phyloP scores from a whole-genome alignment of 2,113 vertebrate genomes.

The Perca fluviatilis region DNA sequence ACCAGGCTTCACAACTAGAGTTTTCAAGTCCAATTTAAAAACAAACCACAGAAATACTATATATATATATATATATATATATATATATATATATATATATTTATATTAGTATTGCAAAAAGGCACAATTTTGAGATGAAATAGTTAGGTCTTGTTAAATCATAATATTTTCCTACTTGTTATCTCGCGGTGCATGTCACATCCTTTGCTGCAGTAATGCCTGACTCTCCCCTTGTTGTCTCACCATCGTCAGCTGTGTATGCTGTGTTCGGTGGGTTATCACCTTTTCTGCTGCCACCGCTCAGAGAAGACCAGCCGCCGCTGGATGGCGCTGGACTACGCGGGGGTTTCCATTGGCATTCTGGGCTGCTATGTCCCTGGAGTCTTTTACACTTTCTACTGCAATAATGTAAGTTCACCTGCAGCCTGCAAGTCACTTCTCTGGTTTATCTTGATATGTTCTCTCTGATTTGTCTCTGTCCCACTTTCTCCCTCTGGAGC shows the following conservation, averaged over 20 bases:
- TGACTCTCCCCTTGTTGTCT: not conserved
- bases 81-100: too few relatives aligned
- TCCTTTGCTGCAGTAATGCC: not conserved
- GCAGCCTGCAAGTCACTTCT: too few relatives aligned
- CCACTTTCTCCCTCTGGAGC: too few relatives aligned
- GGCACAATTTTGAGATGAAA: conserved; percentile 6
- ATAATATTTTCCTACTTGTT: conserved; percentile 11
- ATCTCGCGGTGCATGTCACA: not conserved
- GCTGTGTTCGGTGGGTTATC: conserved; percentile 95
- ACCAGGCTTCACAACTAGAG: not conserved
- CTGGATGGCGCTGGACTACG: conserved; percentile 96
- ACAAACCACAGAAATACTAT: not conserved
- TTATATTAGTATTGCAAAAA: not conserved
- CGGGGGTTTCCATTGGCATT: conserved; percentile 94
- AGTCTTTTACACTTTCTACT: conserved; percentile 97
- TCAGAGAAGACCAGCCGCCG: conserved; percentile 95
- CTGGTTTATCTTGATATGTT: not conserved
- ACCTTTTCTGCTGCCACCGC: conserved; percentile 95
- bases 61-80: too few relatives aligned
- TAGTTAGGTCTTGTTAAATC: not conserved
- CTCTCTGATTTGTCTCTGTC: not conserved
- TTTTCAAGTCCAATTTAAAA: conserved; percentile 7
- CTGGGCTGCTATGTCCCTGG: conserved; percentile 96
- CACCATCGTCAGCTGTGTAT: conserved; percentile 89
- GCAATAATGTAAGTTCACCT: conserved; percentile 89